Evolutionary conservation across 2,888 invertebrate species (phyloP), one percentile per base, ranked within the genome.

Genomic region (Volucella zonaria): DNA sequence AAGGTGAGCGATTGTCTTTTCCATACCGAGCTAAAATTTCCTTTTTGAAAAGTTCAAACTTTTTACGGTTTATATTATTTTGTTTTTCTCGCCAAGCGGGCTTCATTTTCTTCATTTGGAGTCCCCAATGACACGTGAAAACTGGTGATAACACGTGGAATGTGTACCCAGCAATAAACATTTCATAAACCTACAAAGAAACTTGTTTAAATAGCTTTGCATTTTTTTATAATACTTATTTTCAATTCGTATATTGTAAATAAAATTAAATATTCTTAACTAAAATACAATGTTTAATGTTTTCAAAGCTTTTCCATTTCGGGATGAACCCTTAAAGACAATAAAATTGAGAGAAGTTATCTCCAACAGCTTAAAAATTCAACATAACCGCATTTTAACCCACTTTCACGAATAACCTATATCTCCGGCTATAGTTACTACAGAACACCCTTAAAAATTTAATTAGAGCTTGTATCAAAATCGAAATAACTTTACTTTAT

Each of bases 101-200:
- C 31, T 97, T 93, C 51, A 94, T 94, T 88, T 95, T 94, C 76
- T 96, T 95, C 42, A 95, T 95, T 90, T 97, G 97, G 3, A 97
- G 92, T 0, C 97, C 97, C 96, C 97, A 97, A 90, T 97, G 97
- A 67, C 96, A 96, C 0, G 97, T 97, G 92, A 97, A 97, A 61
- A 96, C 95, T 0, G 97, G 97, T 0, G 97, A 96, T 11, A 97
- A 93, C 0, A 98, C 97, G 89, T 95, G 94, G 92, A 97, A 97
- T 90, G 96, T 95, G 92, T 96, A 97, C 8, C 97, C 97, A 58
- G 96, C 95, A 42, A 97, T 94, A 90, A 95, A 96, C 96, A 97
- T 97, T 93, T 98, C 97, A 92, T 97, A 97, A 47, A 97, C 97
- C 97, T 97, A 92, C 9, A 92, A 92, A 40, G 58, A 15, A 54